Evolutionary conservation across 2,888 invertebrate genomes (phyloP), one percentile per base, ranked within the genome.

Genomic region (Andrena praecox): DNA sequence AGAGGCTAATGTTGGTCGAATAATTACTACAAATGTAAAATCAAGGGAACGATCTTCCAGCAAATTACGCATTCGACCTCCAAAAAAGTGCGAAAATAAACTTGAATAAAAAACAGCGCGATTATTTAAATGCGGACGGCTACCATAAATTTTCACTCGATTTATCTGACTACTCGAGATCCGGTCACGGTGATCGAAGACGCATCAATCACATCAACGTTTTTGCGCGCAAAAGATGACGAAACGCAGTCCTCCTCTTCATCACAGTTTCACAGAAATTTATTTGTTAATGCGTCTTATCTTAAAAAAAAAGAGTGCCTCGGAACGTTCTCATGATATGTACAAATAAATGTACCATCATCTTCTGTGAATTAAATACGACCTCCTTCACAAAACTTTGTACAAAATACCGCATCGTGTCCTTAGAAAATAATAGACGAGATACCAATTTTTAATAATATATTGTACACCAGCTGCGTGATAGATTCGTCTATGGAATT

Each of bases 161-260:
- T 59, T 73, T 66, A 56, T 63, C 78, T 29, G 48, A 29, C 16
- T 31, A 62, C 48, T 60, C 60, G 62, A 74, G 54, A 64, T 68
- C 48, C 33, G 12, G 3, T 24, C 64, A 35, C 48, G 35, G 24
- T 35, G 27, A 16, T 24, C 42, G 20, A 70, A 27, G 50, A 35
- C 50, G 68, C 56, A 27, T 54, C 29, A 56, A 64, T 60, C 59
- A 16, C 54, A 12, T 2, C 16, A 42, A 79, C 24, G 27, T 29
- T 20, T 27, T 42, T 24, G 6, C 27, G 20, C 7, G 33, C 48
- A 29, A 67, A 56, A 74, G 27, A 52, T 52, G 20, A 52, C 52
- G 20, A 52, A 52, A 52, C 20, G 7, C 20, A 52, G 20, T 52
- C 2, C 20, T 8, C 8, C 8, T 20, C 8, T 20, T 52, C 8